A percentile compares a stretch with the other conserved stretches of the same genome.
Evolutionary conservation across 2,888 invertebrate genomes (phyloP).

Genomic region (Epirrita christyi): DNA sequence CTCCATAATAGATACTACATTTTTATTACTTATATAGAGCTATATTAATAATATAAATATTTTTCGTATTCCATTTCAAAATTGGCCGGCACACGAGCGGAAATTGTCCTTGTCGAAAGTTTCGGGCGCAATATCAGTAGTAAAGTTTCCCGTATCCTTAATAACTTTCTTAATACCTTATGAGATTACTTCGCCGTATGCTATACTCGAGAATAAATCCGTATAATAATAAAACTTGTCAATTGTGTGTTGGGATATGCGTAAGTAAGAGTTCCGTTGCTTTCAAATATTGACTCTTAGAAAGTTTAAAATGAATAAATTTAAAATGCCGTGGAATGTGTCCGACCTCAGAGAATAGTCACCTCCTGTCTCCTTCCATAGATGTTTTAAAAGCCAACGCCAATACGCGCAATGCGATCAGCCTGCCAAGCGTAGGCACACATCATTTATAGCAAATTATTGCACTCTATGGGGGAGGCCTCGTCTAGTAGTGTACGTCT

Average conservation of each 20-base stretch:
- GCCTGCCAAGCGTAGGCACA: too few species aligned
- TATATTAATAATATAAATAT: background rate
- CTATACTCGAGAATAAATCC: constrained; percentile 61
- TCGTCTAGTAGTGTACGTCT: too few species aligned
- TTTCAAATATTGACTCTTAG: background rate
- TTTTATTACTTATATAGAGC: background rate
- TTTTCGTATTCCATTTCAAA: constrained; percentile 34
- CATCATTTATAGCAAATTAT: too few species aligned
- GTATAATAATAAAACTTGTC: constrained; percentile 44
- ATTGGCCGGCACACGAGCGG: constrained; percentile 50
- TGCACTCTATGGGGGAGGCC: too few species aligned
- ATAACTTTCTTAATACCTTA: constrained; percentile 80
- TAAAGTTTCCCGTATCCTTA: constrained; percentile 67
- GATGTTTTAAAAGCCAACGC: too few species aligned
- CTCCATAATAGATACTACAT: too few species aligned
- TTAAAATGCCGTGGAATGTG: too few species aligned
- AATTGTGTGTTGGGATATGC: background rate
- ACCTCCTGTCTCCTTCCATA: too few species aligned
- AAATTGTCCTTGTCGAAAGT: constrained; percentile 71
- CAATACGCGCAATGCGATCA: too few species aligned
- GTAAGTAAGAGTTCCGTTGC: constrained; percentile 8
- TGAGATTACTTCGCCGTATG: constrained; percentile 75
- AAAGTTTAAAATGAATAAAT: too few species aligned
- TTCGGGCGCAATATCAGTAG: constrained; percentile 73
- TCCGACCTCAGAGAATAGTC: too few species aligned